Percentiles rank a stretch among this genome's conserved stretches.
These are phyloP conservation scores for Thumatha senex DNA, from an alignment of 2,888 invertebrate species.

Conservation along the genomic window DNA sequence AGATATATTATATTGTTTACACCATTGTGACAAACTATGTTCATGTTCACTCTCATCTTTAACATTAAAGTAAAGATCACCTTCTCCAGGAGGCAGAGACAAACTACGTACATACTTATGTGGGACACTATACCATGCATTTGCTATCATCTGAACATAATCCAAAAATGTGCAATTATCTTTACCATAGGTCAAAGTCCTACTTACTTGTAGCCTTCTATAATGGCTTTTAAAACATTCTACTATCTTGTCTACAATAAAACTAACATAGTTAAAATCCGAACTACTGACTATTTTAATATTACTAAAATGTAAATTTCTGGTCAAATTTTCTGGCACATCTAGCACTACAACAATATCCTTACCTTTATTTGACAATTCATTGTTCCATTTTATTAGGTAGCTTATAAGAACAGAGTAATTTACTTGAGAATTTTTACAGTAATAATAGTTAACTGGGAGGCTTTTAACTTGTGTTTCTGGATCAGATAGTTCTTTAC, in stretches of 20 bases:
- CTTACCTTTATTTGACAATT: conserved; percentile 31
- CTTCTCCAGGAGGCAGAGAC: conserved; percentile 37
- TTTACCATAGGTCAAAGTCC: conserved; percentile 34
- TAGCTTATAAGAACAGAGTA: conserved; percentile 32
- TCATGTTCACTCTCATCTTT: conserved; percentile 38
- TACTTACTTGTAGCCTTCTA: conserved; percentile 46
- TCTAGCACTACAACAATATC: conserved; percentile 37
- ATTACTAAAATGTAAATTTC: conserved; percentile 33
- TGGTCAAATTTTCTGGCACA: conserved; percentile 32
- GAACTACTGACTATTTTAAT: conserved; percentile 36
- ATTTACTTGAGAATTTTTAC: conserved; percentile 36
- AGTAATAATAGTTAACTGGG: conserved; percentile 43
- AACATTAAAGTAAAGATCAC: conserved; percentile 35
- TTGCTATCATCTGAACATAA: conserved; percentile 43
- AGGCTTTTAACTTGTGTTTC: conserved; percentile 35
- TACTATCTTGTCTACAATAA: conserved; percentile 38
- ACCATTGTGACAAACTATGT: conserved; percentile 45
- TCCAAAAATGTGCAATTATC: conserved; percentile 34
- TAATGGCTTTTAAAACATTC: conserved; percentile 50
- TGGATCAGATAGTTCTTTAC: conserved; percentile 34
- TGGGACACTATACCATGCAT: conserved; percentile 47
- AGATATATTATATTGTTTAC: conserved; percentile 37
- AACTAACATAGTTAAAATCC: conserved; percentile 34
- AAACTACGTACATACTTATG: conserved; percentile 36
- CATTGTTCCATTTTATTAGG: conserved; percentile 43